Conservation (phyloP, 2,797 vertebrate genomes). For the Lacerta viridis region DNA sequence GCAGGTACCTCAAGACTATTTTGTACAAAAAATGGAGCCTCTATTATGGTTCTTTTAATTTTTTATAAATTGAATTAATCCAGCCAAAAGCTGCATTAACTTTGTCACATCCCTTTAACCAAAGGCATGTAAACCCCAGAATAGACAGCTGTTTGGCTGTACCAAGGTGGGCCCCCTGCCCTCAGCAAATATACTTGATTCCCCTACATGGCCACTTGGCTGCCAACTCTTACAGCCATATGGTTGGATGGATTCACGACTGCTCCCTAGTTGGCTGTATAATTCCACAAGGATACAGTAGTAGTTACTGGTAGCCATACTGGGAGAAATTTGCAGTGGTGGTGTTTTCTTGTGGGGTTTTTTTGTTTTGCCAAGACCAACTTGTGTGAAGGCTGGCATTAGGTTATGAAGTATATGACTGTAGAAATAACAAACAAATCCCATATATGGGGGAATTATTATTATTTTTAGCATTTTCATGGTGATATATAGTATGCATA, state of each 20-base stretch:
- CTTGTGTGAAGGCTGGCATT: constrained; percentile 1
- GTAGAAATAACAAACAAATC: neutral
- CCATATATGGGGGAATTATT: neutral
- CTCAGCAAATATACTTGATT: constrained; percentile 79
- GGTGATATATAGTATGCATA: neutral
- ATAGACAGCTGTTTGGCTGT: constrained; percentile 81
- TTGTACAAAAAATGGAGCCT: constrained; percentile 4
- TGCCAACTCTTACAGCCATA: constrained; percentile 70
- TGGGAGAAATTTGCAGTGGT: neutral
- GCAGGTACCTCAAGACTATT: constrained; percentile 13
- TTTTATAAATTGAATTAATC: constrained; percentile 66
- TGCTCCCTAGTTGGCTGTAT: constrained; percentile 62
- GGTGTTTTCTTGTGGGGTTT: too few species aligned
- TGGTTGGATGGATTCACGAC: constrained; percentile 78
- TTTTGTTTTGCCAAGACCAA: neutral
- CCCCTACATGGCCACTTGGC: constrained; percentile 84
- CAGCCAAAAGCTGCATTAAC: constrained; percentile 74
- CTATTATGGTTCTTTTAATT: constrained; percentile 51
- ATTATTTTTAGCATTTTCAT: neutral
- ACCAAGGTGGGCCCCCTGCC: constrained; percentile 78
- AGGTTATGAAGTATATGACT: neutral
- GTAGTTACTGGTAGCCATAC: constrained; percentile 32
- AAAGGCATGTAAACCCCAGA: constrained; percentile 73
- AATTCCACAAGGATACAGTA: constrained; percentile 57
- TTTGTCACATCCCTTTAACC: constrained; percentile 78